Evolutionary conservation across 2,797 vertebrate genomes (phyloP).

Genomic region (Labeo calbasu): DNA sequence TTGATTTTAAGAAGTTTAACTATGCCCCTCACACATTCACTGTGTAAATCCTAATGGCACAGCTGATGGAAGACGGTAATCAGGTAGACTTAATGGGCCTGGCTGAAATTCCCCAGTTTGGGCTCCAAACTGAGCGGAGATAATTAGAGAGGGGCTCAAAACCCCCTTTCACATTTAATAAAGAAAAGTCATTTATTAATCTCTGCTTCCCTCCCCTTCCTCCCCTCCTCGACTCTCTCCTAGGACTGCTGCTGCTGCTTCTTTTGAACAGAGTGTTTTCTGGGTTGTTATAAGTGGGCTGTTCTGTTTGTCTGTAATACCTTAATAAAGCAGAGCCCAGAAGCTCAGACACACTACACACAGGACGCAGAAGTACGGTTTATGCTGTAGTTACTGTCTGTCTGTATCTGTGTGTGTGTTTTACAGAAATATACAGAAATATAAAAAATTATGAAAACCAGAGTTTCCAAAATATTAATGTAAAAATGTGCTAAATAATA

Average conservation of each 20-base stretch:
- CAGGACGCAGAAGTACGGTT: not conserved
- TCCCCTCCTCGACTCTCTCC: not conserved
- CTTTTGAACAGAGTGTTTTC: slow-evolving; percentile 32
- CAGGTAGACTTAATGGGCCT: slow-evolving; percentile 45
- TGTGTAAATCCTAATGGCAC: slow-evolving; percentile 25
- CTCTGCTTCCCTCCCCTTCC: not conserved
- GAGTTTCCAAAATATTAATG: not conserved
- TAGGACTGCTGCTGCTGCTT: slow-evolving; percentile 12
- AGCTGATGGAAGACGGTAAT: slow-evolving; percentile 38
- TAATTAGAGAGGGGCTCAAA: slow-evolving; percentile 53
- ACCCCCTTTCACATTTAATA: slow-evolving; percentile 50
- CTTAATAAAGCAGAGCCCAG: not conserved
- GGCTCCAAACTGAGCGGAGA: slow-evolving; percentile 43
- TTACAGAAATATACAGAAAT: too few species aligned
- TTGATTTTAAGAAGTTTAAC: slow-evolving; percentile 34
- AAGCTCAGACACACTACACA: not conserved
- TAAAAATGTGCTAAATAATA: not conserved
- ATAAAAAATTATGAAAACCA: too few species aligned
- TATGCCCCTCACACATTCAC: slow-evolving; percentile 17
- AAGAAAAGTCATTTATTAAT: slow-evolving; percentile 55
- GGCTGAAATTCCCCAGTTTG: slow-evolving; percentile 37
- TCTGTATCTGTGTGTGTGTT: not conserved
- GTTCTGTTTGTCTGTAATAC: slow-evolving; percentile 32
- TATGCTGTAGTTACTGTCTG: not conserved
- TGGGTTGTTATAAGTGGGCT: slow-evolving; percentile 13